Percentiles rank a stretch among this genome's conserved stretches.
phyloP scores from a whole-genome alignment of 1,140 invertebrate species.

The Andrena cerasifolii region DNA sequence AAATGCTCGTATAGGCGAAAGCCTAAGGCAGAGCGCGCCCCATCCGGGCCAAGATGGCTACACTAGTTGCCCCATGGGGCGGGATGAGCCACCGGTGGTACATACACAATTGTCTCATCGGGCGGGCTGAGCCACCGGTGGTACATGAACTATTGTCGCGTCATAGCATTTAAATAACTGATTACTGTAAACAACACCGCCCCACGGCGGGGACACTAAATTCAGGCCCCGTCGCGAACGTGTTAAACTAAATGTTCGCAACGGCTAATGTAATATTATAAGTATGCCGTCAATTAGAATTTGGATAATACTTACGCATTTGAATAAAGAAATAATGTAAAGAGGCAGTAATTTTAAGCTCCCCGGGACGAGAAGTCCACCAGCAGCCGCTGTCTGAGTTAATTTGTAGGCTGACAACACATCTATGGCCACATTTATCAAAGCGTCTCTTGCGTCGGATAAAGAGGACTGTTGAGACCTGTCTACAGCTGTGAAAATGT shows the following conservation, averaged over 20 bases:
- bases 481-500: slow-evolving; percentile 91
- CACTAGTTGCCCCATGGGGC: no score
- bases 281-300: background rate
- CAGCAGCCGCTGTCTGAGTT: slow-evolving; percentile 85
- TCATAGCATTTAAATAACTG: no score
- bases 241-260: slow-evolving; percentile 6
- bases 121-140: no score
- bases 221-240: slow-evolving; percentile 24
- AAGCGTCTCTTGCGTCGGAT: slow-evolving; percentile 96
- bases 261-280: no score
- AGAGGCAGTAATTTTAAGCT: slow-evolving; percentile 92
- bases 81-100: no score
- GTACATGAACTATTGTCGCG: no score
- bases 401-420: slow-evolving; percentile 92
- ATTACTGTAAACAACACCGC: slow-evolving; percentile 6
- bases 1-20: no score
- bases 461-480: slow-evolving; percentile 92
- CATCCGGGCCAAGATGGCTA: no score
- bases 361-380: slow-evolving; percentile 88
- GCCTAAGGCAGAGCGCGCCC: no score
- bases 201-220: slow-evolving; percentile 10
- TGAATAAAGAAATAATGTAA: slow-evolving; percentile 95
- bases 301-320: slow-evolving; percentile 89
- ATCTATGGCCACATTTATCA: slow-evolving; percentile 97
- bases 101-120: no score